Percentiles rank a stretch among this genome's conserved stretches.
Conservation (phyloP, 2,888 invertebrate genomes). For the Julus scanicus region DNA sequence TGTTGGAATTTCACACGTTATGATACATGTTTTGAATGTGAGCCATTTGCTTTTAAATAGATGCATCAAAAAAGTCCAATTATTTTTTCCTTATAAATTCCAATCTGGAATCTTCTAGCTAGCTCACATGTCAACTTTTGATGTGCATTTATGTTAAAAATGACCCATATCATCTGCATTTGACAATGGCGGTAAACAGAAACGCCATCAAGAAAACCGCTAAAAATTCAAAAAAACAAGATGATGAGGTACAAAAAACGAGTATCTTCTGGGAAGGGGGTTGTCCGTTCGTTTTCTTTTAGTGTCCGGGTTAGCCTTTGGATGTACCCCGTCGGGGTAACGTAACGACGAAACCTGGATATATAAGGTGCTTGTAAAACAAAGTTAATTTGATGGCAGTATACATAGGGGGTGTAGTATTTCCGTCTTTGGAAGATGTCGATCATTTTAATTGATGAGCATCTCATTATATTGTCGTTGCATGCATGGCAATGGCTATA, state of each 20-base stretch:
- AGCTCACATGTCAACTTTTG: not conserved
- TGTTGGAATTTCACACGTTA: too few species aligned
- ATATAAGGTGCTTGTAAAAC: not conserved
- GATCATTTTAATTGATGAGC: conserved; percentile 25
- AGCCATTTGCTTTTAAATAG: not conserved
- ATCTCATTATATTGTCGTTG: conserved; percentile 34
- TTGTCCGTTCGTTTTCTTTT: not conserved
- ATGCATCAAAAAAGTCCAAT: not conserved
- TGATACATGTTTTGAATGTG: too few species aligned
- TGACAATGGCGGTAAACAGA: not conserved
- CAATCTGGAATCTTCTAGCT: not conserved
- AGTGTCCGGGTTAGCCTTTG: not conserved
- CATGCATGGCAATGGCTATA: conserved; percentile 5
- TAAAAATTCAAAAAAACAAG: not conserved
- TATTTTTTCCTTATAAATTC: not conserved
- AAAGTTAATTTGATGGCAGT: not conserved
- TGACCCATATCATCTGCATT: not conserved
- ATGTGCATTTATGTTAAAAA: too few species aligned
- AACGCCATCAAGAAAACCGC: not conserved
- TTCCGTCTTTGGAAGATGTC: conserved; percentile 1
- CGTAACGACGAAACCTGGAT: not conserved
- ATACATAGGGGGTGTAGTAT: not conserved
- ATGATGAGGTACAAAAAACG: not conserved
- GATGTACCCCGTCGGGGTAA: not conserved
- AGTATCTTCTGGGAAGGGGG: not conserved